Evolutionary conservation across 2,113 vertebrate genomes (phyloP).

Genomic region (Amphilophus citrinellus): DNA sequence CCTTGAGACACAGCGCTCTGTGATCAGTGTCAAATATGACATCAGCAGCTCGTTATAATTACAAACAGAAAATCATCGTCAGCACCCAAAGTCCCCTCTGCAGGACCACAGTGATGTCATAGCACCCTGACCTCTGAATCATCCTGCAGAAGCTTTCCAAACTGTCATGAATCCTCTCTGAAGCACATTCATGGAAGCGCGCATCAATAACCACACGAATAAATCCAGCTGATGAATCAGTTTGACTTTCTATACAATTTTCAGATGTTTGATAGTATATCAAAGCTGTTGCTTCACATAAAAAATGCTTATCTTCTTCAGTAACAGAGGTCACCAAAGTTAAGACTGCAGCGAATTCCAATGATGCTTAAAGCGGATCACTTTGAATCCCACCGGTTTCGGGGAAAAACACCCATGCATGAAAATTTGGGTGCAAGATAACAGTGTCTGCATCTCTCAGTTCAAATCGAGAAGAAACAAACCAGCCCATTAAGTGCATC

Average conservation of each 20-base stretch:
- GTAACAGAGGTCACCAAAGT: slow-evolving; percentile 36
- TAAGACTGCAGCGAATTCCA: slow-evolving; percentile 49
- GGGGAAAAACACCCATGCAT: slow-evolving; percentile 43
- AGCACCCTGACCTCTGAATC: slow-evolving; percentile 59
- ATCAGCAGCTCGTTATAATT: slow-evolving; percentile 60
- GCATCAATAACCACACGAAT: not conserved
- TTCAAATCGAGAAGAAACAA: slow-evolving; percentile 37
- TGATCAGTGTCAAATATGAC: slow-evolving; percentile 58
- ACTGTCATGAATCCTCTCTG: slow-evolving; percentile 8
- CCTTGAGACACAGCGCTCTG: slow-evolving; percentile 15
- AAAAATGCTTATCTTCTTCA: slow-evolving; percentile 43
- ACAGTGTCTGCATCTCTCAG: slow-evolving; percentile 30
- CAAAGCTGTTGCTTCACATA: slow-evolving; percentile 22
- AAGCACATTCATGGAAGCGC: not conserved
- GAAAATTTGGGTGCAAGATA: slow-evolving; percentile 44
- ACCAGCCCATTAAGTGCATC: slow-evolving; percentile 22
- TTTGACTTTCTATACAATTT: not conserved
- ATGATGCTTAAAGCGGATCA: slow-evolving; percentile 63
- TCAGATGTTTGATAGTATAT: slow-evolving; percentile 5
- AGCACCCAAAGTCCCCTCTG: slow-evolving; percentile 42
- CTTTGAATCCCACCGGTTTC: slow-evolving; percentile 67
- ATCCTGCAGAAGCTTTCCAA: slow-evolving; percentile 30
- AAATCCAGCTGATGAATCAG: slow-evolving; percentile 8
- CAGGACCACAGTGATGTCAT: slow-evolving; percentile 67
- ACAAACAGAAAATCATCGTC: slow-evolving; percentile 56